phyloP scores from a whole-genome alignment of 2,797 vertebrate species.

The Odontamblyopus rebecca region DNA sequence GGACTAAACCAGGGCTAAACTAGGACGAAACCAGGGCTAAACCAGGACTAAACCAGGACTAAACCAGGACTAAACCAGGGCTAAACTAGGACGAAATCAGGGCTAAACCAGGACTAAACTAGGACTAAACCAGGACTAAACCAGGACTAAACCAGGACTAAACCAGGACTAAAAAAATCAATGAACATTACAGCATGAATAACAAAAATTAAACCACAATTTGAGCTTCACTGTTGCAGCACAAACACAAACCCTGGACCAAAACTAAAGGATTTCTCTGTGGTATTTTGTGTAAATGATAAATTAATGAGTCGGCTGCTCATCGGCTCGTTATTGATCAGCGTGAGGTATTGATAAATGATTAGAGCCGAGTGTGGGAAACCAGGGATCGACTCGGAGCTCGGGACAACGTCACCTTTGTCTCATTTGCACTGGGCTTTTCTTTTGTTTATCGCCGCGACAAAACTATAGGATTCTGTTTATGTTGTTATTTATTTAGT shows the following conservation, averaged over 20 bases:
- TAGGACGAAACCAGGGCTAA: background rate
- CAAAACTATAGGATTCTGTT: background rate
- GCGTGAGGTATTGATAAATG: background rate
- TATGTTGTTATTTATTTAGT: too few species aligned
- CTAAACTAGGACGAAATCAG: background rate
- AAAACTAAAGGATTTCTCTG: background rate
- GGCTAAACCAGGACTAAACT: background rate
- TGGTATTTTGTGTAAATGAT: background rate
- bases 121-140: background rate
- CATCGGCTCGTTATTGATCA: slow-evolving; percentile 2
- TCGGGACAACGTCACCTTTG: background rate
- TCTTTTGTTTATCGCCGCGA: background rate
- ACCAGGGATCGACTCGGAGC: background rate
- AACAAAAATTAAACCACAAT: background rate
- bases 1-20: background rate
- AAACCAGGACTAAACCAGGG: background rate
- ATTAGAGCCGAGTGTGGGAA: slow-evolving; percentile 9
- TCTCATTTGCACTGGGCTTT: background rate
- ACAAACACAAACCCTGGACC: background rate
- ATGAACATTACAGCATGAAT: background rate
- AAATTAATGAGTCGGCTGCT: slow-evolving; percentile 3
- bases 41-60: background rate
- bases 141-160: background rate
- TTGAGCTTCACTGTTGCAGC: too few species aligned
- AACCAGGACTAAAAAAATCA: background rate